phyloP scores from a whole-genome alignment of 2,888 invertebrate genomes.

The Maniola hyperantus region DNA sequence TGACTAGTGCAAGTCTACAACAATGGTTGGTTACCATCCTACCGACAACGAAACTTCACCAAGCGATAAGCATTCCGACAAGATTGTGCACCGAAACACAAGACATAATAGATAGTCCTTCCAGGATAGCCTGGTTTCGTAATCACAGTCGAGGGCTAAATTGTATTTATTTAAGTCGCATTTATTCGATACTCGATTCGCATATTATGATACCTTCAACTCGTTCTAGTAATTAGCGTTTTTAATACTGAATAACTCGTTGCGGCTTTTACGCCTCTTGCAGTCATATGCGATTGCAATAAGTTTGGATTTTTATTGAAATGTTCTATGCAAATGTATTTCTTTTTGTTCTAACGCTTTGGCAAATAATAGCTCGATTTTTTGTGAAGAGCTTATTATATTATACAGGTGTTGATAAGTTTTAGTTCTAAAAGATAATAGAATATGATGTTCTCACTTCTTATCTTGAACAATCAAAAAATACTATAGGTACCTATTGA shows the following conservation, averaged over 20 bases:
- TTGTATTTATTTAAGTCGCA: no score
- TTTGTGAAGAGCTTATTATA: neutral
- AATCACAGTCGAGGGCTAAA: no score
- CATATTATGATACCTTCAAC: no score
- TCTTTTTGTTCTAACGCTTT: conserved; percentile 1
- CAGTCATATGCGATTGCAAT: neutral
- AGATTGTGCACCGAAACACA: no score
- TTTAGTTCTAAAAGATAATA: conserved; percentile 5
- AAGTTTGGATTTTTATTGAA: neutral
- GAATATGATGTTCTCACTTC: conserved; percentile 5
- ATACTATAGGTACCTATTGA: neutral
- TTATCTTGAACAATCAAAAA: neutral
- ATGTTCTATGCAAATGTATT: conserved; percentile 2
- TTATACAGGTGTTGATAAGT: neutral
- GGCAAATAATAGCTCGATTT: neutral
- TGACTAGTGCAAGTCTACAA: no score
- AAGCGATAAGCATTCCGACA: no score
- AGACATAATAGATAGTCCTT: no score
- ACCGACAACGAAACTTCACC: no score
- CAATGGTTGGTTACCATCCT: no score
- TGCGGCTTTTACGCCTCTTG: neutral
- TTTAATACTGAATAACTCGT: neutral
- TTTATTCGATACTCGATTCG: no score
- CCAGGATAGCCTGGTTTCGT: no score
- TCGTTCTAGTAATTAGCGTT: no score